Evolutionary conservation across 2,888 invertebrate genomes (phyloP).

Genomic region (Colostygia pectinataria): DNA sequence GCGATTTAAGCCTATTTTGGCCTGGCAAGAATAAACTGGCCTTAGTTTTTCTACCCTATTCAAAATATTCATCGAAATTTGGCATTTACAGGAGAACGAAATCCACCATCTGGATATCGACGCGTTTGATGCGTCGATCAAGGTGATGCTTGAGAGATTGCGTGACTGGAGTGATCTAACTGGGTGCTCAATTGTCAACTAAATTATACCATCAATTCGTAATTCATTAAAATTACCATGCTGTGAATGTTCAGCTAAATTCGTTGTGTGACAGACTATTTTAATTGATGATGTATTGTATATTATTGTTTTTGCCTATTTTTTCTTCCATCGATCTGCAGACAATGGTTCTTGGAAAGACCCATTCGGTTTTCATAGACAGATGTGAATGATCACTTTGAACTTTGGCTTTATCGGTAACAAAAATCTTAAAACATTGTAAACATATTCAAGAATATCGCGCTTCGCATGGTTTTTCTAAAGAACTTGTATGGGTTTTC

Average conservation of each 20-base stretch:
- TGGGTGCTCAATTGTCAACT: constrained; percentile 38
- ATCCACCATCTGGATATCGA: constrained; percentile 69
- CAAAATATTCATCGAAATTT: constrained; percentile 33
- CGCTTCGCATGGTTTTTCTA: constrained; percentile 30
- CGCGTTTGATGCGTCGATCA: constrained; percentile 76
- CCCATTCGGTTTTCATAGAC: too few species aligned
- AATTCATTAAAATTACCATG: constrained; percentile 39
- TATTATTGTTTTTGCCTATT: too few species aligned
- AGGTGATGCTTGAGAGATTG: constrained; percentile 68
- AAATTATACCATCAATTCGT: constrained; percentile 37
- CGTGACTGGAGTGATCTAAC: constrained; percentile 47
- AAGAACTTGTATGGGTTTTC: too few species aligned
- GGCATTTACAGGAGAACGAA: constrained; percentile 72
- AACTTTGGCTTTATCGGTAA: too few species aligned
- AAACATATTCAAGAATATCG: background rate
- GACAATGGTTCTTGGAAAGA: too few species aligned
- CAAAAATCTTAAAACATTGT: too few species aligned
- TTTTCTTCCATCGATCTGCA: background rate
- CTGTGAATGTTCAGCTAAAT: constrained; percentile 40
- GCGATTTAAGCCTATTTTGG: too few species aligned
- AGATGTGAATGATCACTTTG: too few species aligned
- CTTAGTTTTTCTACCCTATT: background rate
- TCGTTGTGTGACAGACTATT: constrained; percentile 18
- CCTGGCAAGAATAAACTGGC: background rate
- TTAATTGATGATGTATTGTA: background rate